phyloP scores from a whole-genome alignment of 2,888 invertebrate species.

The Xestia xanthographa region DNA sequence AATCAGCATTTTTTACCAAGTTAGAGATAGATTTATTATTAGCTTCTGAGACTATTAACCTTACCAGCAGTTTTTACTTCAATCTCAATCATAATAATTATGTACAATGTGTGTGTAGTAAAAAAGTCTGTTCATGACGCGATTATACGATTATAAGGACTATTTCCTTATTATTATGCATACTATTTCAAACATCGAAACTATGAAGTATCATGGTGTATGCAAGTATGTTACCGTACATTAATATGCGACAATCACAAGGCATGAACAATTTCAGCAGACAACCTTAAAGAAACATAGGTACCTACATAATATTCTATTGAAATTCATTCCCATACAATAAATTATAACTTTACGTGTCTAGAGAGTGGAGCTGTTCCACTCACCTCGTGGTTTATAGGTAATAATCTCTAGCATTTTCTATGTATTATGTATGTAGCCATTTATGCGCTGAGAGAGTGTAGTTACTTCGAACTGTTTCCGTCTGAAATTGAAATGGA shows the following conservation, averaged over 20 bases:
- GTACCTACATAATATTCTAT: conserved; percentile 35
- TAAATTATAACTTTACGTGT: conserved; percentile 60
- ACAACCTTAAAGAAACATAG: conserved; percentile 11
- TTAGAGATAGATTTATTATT: not conserved
- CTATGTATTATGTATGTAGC: conserved; percentile 38
- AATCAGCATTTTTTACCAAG: not conserved
- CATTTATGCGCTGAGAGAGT: conserved; percentile 16
- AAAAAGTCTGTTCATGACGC: not conserved
- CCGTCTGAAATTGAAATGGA: not conserved
- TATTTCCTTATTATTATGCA: not conserved
- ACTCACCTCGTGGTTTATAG: conserved; percentile 49
- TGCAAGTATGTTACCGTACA: not conserved
- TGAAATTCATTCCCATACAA: conserved; percentile 57
- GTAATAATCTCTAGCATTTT: conserved; percentile 49
- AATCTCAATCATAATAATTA: not conserved
- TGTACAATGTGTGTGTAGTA: not conserved
- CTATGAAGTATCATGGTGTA: not conserved
- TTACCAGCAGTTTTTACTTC: not conserved
- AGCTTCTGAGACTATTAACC: not conserved
- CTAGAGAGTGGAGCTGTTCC: conserved; percentile 43
- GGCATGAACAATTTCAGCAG: not conserved
- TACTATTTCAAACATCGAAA: not conserved
- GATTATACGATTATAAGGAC: not conserved
- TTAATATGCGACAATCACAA: conserved; percentile 1
- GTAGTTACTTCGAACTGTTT: conserved; percentile 8